phyloP scores from a whole-genome alignment of 2,888 invertebrate genomes.

The Dasysyrphus tricinctus region DNA sequence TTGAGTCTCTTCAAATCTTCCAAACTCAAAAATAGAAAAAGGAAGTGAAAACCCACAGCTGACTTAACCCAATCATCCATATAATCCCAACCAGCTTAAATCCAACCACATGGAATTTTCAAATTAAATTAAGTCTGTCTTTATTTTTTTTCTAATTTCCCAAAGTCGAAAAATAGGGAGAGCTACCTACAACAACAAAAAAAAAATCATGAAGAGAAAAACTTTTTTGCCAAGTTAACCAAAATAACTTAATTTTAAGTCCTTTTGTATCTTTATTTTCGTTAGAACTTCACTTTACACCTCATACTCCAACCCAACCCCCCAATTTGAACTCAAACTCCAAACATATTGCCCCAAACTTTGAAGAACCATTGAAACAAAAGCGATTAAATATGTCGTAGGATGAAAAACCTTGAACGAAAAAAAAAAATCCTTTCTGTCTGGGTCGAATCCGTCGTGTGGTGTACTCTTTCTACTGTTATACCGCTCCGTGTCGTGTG shows the following conservation, averaged over 20 bases:
- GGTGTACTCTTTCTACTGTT: not conserved
- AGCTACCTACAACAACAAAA: not conserved
- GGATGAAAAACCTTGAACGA: not conserved
- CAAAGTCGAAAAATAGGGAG: slow-evolving; percentile 7
- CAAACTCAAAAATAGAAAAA: not conserved
- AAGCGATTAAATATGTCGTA: slow-evolving; percentile 69
- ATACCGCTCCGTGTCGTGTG: slow-evolving; percentile 22
- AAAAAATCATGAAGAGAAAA: slow-evolving; percentile 16
- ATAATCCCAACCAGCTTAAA: slow-evolving; percentile 39
- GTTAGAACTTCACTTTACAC: slow-evolving; percentile 49
- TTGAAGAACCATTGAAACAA: slow-evolving; percentile 62
- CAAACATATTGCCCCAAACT: slow-evolving; percentile 11
- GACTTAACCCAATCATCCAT: slow-evolving; percentile 44
- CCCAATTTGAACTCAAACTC: not conserved
- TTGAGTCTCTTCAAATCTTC: not conserved
- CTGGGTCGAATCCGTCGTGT: slow-evolving; percentile 26
- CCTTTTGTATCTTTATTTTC: slow-evolving; percentile 58
- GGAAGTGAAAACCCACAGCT: not conserved
- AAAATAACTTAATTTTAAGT: slow-evolving; percentile 66
- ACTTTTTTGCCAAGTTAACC: slow-evolving; percentile 58
- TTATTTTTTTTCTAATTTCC: slow-evolving; percentile 44
- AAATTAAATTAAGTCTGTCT: slow-evolving; percentile 66
- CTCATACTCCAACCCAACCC: not conserved
- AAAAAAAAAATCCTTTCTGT: slow-evolving; percentile 55
- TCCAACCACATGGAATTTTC: slow-evolving; percentile 60